A percentile compares a stretch with the other conserved stretches of the same genome.
These are phyloP conservation scores for Rhinatrema bivittatum DNA, from an alignment of 2,797 vertebrate genomes.

Conservation along the genomic window DNA sequence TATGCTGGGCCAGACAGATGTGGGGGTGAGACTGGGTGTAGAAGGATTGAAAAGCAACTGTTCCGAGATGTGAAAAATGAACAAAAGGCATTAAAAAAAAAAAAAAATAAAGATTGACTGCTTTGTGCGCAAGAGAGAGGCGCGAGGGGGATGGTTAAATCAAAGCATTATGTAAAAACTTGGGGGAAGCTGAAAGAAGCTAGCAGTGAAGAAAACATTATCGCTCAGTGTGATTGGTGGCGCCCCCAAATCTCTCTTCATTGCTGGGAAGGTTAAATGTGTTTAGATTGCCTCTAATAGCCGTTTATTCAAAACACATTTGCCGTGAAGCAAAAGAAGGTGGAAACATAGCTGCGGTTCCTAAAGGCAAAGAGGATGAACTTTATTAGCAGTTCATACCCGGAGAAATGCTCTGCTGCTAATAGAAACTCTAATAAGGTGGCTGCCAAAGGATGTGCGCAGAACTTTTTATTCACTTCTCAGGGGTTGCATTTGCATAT, in stretches of 20 bases:
- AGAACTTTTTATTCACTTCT: constrained; percentile 50
- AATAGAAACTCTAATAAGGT: constrained; percentile 48
- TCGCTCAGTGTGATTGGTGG: too few relatives aligned
- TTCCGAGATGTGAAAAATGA: constrained; percentile 37
- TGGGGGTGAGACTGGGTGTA: constrained; percentile 26
- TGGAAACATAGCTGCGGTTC: too few relatives aligned
- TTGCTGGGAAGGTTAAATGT: too few relatives aligned
- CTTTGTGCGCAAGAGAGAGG: constrained; percentile 28
- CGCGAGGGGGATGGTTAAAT: too few relatives aligned
- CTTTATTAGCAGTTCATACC: constrained; percentile 38
- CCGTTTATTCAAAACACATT: too few relatives aligned
- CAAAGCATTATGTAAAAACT: constrained; percentile 39
- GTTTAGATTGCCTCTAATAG: too few relatives aligned
- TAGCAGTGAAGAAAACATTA: too few relatives aligned
- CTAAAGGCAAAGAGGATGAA: too few relatives aligned
- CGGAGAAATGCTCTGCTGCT: constrained; percentile 33
- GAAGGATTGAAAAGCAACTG: constrained; percentile 25
- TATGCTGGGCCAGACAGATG: constrained; percentile 39
- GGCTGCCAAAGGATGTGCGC: constrained; percentile 48
- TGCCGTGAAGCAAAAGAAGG: too few relatives aligned
- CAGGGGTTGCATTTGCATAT: constrained; percentile 60
- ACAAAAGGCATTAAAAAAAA: constrained; percentile 33
- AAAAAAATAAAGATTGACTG: constrained; percentile 31
- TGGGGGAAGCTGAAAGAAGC: constrained; percentile 10
- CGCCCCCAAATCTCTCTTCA: too few relatives aligned